These are phyloP conservation scores for Pempheris klunzingeri DNA, from an alignment of 2,797 vertebrate genomes.

Conservation along the genomic window DNA sequence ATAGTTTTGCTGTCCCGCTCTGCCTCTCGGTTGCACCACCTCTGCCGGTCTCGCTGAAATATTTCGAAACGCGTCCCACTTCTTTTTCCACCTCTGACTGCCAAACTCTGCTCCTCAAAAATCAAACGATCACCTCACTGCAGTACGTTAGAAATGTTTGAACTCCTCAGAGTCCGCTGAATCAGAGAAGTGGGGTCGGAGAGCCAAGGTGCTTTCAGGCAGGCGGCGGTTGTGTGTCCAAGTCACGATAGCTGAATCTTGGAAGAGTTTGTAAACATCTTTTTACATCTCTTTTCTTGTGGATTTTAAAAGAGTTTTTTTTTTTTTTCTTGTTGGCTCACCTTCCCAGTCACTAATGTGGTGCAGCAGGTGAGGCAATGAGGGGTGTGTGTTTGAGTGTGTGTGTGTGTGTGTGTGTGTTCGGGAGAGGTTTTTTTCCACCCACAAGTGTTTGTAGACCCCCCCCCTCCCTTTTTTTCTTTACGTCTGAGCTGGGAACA, in stretches of 20 bases:
- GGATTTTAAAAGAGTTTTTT: conserved; percentile 50
- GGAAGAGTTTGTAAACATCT: conserved; percentile 56
- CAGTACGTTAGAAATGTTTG: conserved; percentile 19
- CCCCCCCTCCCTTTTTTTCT: conserved; percentile 35
- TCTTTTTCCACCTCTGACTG: conserved; percentile 11
- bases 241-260: not conserved
- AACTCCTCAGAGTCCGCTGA: conserved; percentile 26
- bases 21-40: conserved; percentile 52
- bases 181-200: conserved; percentile 5
- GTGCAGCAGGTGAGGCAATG: conserved; percentile 51
- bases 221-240: conserved; percentile 7
- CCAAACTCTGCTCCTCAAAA: conserved; percentile 16
- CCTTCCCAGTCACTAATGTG: conserved; percentile 37
- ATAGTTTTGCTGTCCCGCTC: conserved; percentile 55
- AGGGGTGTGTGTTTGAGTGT: conserved; percentile 12
- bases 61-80: conserved; percentile 37
- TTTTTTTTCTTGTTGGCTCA: conserved; percentile 38
- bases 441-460: conserved; percentile 50
- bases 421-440: conserved; percentile 38
- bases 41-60: conserved; percentile 29
- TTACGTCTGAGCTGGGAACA: conserved; percentile 58
- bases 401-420: conserved; percentile 2
- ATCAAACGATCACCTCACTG: conserved; percentile 11
- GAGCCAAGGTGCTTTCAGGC: conserved; percentile 13
- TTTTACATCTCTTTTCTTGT: conserved; percentile 57